phyloP scores from a whole-genome alignment of 2,888 invertebrate genomes.

The Pseudococcus longispinus region DNA sequence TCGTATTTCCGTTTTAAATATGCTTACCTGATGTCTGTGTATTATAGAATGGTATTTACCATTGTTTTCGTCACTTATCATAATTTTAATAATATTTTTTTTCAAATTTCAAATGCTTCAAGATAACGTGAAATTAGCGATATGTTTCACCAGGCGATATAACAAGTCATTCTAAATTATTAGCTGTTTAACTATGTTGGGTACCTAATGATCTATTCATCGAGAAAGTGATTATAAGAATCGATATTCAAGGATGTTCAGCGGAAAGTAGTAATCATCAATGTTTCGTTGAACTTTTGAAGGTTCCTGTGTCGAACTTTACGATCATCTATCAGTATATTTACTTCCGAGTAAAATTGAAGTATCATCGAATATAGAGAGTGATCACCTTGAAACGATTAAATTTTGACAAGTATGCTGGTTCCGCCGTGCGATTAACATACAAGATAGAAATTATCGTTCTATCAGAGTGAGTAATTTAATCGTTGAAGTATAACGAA shows the following conservation, averaged over 20 bases:
- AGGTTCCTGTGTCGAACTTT: not conserved
- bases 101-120: not conserved
- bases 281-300: conserved; percentile 1
- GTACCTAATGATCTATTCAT: not conserved
- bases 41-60: too few relatives aligned
- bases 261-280: not conserved
- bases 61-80: not conserved
- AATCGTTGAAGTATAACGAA: not conserved
- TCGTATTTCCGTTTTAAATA: not conserved
- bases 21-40: not conserved
- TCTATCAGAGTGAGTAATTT: not conserved
- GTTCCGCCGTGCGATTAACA: not conserved
- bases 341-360: conserved; percentile 2
- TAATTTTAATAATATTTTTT: not conserved
- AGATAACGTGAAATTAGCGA: not conserved
- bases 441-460: not conserved
- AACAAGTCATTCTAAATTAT: not conserved
- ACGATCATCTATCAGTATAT: not conserved
- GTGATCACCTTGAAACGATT: not conserved
- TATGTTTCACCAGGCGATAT: not conserved
- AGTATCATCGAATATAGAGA: not conserved
- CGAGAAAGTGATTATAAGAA: not conserved
- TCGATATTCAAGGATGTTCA: not conserved
- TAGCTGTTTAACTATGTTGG: not conserved
- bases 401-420: not conserved